Evolutionary conservation across 2,113 vertebrate genomes (phyloP).

Genomic region (Oenanthe oenanthe): DNA sequence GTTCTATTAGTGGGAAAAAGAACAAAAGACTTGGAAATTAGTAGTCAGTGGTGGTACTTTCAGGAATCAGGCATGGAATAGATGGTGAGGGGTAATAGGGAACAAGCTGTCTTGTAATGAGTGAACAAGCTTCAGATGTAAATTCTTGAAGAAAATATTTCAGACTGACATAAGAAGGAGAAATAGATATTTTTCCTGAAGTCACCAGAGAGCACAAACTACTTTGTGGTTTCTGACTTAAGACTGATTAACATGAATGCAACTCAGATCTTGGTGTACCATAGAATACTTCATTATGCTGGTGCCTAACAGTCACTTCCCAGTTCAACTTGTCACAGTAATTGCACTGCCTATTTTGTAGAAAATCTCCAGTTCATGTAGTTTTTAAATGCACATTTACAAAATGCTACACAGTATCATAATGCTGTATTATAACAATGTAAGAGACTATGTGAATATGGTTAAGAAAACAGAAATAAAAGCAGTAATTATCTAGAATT

Average conservation of each 20-base stretch:
- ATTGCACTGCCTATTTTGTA: neutral
- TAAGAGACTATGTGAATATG: neutral
- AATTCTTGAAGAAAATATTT: neutral
- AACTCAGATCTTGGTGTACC: neutral
- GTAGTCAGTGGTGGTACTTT: neutral
- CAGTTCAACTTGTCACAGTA: slow-evolving; percentile 53
- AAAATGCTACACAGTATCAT: slow-evolving; percentile 12
- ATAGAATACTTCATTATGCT: neutral
- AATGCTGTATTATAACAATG: slow-evolving; percentile 5
- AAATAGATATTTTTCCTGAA: neutral
- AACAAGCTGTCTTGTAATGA: neutral
- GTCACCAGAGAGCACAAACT: neutral
- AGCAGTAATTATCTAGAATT: slow-evolving; percentile 19
- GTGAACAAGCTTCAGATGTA: neutral
- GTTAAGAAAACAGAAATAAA: slow-evolving; percentile 57
- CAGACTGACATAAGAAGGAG: neutral
- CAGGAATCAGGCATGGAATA: neutral
- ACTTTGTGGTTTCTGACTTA: slow-evolving; percentile 39
- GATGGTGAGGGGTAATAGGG: neutral
- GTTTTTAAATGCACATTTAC: slow-evolving; percentile 22
- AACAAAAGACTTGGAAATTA: neutral
- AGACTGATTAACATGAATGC: slow-evolving; percentile 18
- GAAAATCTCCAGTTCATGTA: neutral
- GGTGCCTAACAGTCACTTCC: slow-evolving; percentile 19
- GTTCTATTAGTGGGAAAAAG: neutral